Evolutionary conservation across 2,113 vertebrate species (phyloP), one percentile per base, ranked within the genome.

Genomic region (Meriones unguiculatus): DNA sequence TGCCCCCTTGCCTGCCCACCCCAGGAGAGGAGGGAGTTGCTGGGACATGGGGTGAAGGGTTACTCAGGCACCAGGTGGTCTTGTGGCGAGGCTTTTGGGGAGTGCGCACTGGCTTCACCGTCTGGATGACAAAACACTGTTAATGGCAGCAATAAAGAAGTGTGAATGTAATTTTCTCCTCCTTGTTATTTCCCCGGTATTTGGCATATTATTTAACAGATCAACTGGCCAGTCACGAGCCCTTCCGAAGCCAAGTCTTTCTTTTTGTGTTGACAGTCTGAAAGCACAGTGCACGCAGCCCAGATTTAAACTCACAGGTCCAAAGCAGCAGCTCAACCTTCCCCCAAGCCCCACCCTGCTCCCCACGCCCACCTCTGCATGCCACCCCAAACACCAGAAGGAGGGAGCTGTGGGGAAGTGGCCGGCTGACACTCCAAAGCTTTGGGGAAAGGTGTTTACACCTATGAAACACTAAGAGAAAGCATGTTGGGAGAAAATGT

Each of bases 121-220:
- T 93, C 96, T 97, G 96, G 97, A 97, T 59, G 87, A 93, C 95
- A 97, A 98, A 98, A 95, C 96, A 86, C 97, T 97, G 97, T 96
- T 97, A 97, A 98, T 96, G 97, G 96, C 96, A 98, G 93, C 97
- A 98, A 97, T 98, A 98, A 98, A 96, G 97, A 98, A 97, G 96
- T 97, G 98, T 96, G 98, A 98, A 98, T 97, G 96, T 94, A 97
- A 98, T 98, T 98, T 98, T 98, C 96, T 98, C 96, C 90, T 96
- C 77, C 65, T 96, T 4, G 20, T 95, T 97, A 96, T 96, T 97
- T 92, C 96, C 75, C 91, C 64, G 78, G 95, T 88, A 94, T 97
- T 96, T 98, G 97, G 97, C 97, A 97, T 97, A 76, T 97, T 96
- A 85, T 89, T 97, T 98, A 98, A 96, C 97, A 93, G 96, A 98